Percentiles rank a stretch among this genome's conserved stretches.
These are phyloP conservation scores for Pachyuromys duprasi DNA, from an alignment of 2,797 vertebrate species.

Conservation along the genomic window DNA sequence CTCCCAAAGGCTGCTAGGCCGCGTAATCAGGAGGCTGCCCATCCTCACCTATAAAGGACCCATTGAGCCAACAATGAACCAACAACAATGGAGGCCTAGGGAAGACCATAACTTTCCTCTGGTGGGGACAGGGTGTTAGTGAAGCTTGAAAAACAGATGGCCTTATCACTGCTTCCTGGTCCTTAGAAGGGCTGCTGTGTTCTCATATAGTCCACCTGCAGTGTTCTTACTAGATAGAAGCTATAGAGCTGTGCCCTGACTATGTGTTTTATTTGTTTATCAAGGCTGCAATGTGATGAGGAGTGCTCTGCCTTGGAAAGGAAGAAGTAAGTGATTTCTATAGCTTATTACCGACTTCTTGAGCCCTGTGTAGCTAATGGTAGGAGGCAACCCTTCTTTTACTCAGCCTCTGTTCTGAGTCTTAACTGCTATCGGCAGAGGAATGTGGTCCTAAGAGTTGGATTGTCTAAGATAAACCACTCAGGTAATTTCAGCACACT, in stretches of 20 bases:
- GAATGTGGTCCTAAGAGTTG: conserved; percentile 18
- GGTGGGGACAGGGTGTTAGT: neutral
- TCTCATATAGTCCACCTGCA: neutral
- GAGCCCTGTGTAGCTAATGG: conserved; percentile 26
- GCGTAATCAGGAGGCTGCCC: neutral
- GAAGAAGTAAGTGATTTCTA: conserved; percentile 90
- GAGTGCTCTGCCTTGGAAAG: conserved; percentile 96
- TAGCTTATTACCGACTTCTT: neutral
- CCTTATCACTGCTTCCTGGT: neutral
- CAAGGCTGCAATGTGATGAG: conserved; percentile 95
- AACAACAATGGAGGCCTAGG: neutral
- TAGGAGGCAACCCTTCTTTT: neutral
- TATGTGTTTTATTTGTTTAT: conserved; percentile 78
- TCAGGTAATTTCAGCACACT: conserved; percentile 26
- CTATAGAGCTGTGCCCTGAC: conserved; percentile 49
- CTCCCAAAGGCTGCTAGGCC: neutral
- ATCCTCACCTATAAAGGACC: neutral
- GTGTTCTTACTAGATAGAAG: neutral
- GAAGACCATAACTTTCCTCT: neutral
- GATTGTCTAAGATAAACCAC: conserved; percentile 49
- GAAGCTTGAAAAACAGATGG: neutral
- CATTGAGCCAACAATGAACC: neutral
- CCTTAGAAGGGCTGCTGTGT: neutral
- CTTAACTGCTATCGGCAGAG: neutral
- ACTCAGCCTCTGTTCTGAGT: neutral